phyloP scores from a whole-genome alignment of 1,140 invertebrate species.

The Bicyclus anynana region DNA sequence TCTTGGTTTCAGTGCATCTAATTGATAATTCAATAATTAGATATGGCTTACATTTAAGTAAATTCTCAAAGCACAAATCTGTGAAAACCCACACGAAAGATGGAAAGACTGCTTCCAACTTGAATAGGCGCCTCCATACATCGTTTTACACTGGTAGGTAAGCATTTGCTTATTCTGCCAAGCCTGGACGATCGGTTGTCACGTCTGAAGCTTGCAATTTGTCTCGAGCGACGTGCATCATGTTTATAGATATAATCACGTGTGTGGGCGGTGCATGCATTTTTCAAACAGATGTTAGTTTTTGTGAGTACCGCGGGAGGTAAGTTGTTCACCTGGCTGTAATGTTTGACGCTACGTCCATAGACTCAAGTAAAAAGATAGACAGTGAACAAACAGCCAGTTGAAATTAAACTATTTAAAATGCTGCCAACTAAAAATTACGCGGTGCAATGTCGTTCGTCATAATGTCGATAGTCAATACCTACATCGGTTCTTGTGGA shows the following conservation, averaged over 20 bases:
- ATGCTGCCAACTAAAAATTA: too few species aligned
- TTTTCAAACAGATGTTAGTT: constrained; percentile 65
- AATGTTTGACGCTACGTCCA: constrained; percentile 50
- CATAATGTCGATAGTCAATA: too few species aligned
- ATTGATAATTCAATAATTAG: too few species aligned
- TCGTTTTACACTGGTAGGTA: constrained; percentile 30
- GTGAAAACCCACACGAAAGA: too few species aligned
- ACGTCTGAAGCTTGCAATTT: constrained; percentile 70
- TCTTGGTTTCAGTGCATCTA: too few species aligned
- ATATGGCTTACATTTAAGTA: too few species aligned
- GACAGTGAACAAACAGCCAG: not conserved
- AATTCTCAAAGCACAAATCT: too few species aligned
- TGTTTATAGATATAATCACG: constrained; percentile 64
- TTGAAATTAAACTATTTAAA: too few species aligned
- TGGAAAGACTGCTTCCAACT: too few species aligned
- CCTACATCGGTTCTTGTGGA: too few species aligned
- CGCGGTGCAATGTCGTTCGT: too few species aligned
- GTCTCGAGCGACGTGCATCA: constrained; percentile 62
- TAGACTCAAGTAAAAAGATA: not conserved
- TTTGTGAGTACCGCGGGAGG: constrained; percentile 52
- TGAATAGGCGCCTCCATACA: not conserved
- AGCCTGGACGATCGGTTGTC: constrained; percentile 46
- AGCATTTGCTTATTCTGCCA: constrained; percentile 51
- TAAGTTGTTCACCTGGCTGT: constrained; percentile 61
- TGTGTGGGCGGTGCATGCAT: constrained; percentile 52